Base-by-base conservation (phyloP, 2,797 vertebrate genomes). In the Bradypus variegatus region DNA sequence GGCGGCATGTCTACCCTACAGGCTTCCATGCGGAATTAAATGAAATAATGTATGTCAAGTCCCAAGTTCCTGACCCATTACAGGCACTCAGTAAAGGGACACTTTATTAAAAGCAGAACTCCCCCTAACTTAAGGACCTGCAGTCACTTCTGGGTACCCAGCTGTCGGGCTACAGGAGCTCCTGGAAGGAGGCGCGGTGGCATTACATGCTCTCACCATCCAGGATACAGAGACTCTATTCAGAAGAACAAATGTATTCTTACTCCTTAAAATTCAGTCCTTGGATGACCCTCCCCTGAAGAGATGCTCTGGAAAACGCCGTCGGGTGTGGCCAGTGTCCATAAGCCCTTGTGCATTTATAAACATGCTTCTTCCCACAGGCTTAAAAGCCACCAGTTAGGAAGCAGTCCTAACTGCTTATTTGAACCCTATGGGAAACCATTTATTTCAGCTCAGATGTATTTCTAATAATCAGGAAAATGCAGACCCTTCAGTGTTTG, bases 341-440 rank as follows among this genome's bases (percentile, higher is more conserved):
- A 41, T 21, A 67, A 77, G 18, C 8, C 76, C 69, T 48, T 41
- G 72, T 38, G 41, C n/a, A 21, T 60, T 27, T 27, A 36, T 36
- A 75, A 89, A 70, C 25, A 13, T 31, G 29, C 53, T 29, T 93
- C 84, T 91, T 83, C 69, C 73, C 67, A 64, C 53, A 45, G 69
- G 55, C 70, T 76, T 77, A 50, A 81, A 84, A 90, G 73, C 58
- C 41, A 50, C 87, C 87, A 69, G 73, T 55, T 84, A 50, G 86
- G 62, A 41, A 94, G 64, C 41, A 60, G 53, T 58, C 29, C n/a
- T n/a, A n/a, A n/a, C n/a, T n/a, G n/a, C n/a, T 80, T 83, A 90
- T 67, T 75, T 53, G 73, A 87, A 87, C 77, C 79, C 78, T 87
- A 60, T 21, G 86, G 84, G 81, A 93, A 95, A 50, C 88, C 80